phyloP scores from a whole-genome alignment of 2,797 vertebrate species.

The Scolopax bukidnonensis region DNA sequence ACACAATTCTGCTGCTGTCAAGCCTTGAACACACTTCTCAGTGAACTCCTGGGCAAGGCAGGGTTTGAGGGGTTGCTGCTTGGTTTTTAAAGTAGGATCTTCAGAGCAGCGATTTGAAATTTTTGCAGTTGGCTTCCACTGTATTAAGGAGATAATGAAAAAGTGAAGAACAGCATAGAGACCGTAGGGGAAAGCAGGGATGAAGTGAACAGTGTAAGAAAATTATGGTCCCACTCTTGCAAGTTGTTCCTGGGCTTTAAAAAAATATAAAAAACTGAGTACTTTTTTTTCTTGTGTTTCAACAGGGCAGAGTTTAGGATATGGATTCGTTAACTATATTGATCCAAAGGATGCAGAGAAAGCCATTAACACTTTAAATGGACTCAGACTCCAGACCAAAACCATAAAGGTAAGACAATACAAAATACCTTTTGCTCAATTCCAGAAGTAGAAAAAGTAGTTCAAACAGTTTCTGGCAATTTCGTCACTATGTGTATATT shows the following conservation, averaged over 20 bases:
- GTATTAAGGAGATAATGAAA: background rate
- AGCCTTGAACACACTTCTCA: background rate
- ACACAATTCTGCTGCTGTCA: slow-evolving; percentile 24
- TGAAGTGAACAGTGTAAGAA: background rate
- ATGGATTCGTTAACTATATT: slow-evolving; percentile 94
- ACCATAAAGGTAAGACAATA: slow-evolving; percentile 89
- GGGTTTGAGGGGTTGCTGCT: background rate
- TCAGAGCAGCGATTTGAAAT: slow-evolving; percentile 34
- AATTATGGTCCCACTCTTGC: background rate
- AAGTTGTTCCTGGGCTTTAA: slow-evolving; percentile 36
- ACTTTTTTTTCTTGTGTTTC: slow-evolving; percentile 73
- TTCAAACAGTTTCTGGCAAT: background rate
- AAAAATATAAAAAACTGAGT: slow-evolving; percentile 55
- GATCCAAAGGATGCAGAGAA: slow-evolving; percentile 96
- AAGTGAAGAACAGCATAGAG: background rate
- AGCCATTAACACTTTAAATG: slow-evolving; percentile 96
- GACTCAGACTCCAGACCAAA: slow-evolving; percentile 95
- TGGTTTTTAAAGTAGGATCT: background rate
- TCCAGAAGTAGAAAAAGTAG: background rate
- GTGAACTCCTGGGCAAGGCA: slow-evolving; percentile 10
- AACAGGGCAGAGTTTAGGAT: slow-evolving; percentile 92
- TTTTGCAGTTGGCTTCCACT: background rate
- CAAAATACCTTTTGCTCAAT: slow-evolving; percentile 1
- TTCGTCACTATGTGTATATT: background rate
- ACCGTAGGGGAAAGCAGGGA: background rate